Base-by-base conservation (phyloP, 2,888 invertebrate species). In the Eurytoma californica region DNA sequence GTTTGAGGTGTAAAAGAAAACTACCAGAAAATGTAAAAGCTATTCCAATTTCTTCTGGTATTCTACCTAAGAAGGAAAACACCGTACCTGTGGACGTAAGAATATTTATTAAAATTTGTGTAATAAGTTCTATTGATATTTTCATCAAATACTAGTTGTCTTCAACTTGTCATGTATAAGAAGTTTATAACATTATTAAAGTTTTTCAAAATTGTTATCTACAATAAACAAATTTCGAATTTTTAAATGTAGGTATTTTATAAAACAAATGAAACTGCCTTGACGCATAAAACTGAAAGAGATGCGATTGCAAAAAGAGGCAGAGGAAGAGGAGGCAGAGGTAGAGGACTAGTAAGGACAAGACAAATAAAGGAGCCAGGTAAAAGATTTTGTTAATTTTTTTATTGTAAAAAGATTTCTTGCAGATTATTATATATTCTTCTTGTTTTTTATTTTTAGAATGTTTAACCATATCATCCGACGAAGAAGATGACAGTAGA, bases 1-100 rank as follows among this genome's bases (percentile, higher is more conserved):
- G 97, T 91, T 93, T 95, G 90, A 90, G 93, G 83, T 95, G 95
- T 91, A 93, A 93, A 87, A 92, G 94, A 85, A 93, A 94, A 86
- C 93, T 95, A 84, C 93, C 94, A 0, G 94, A 95, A 81, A 94
- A 95, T 85, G 95, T 95, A 49, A 95, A 95, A 90, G 85, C 91
- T 0, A 87, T 91, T 72, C 90, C 90, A 39, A 86, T 90, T 57
- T 80, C 82, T 68, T 57, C 80, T 53, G 73, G 63, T 66, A 47
- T 78, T 24, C 18, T 77, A 65, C 69, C 82, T 63, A 84, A 85
- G 78, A 86, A 84, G 79, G 83, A 85, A 68, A 82, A 47, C 55
- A 60, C 55, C 55, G 39, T 82, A 49, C 61, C 85, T 73, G 72
- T 69, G 24, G 82, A 83, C 75, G 85, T 85, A 84, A 83, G 83